These are phyloP conservation scores for Scaptomyza flava DNA, from an alignment of 2,888 invertebrate species.

Conservation along the genomic window DNA sequence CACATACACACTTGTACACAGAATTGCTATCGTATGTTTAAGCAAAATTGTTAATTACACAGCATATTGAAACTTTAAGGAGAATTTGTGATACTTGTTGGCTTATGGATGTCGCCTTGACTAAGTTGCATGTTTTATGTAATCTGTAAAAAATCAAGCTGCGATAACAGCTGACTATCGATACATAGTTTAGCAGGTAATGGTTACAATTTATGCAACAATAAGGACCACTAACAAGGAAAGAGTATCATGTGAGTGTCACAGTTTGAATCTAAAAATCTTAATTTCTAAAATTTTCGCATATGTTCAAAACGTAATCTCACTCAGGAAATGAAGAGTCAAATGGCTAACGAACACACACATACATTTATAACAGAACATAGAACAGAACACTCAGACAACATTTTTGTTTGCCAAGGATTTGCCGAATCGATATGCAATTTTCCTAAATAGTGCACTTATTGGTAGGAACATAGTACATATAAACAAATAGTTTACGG, in stretches of 20 bases:
- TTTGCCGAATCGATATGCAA: slow-evolving; percentile 66
- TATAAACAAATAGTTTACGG: slow-evolving; percentile 27
- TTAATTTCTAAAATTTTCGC: slow-evolving; percentile 19
- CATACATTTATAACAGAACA: slow-evolving; percentile 32
- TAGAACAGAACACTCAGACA: slow-evolving; percentile 23
- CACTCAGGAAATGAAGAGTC: slow-evolving; percentile 60
- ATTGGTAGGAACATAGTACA: slow-evolving; percentile 28
- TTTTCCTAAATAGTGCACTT: slow-evolving; percentile 63
- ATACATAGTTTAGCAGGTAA: too few relatives aligned
- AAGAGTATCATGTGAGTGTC: slow-evolving; percentile 1
- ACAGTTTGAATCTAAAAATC: slow-evolving; percentile 21
- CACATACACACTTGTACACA: background rate
- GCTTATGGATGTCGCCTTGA: too few relatives aligned
- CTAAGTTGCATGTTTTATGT: too few relatives aligned
- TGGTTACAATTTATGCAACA: too few relatives aligned
- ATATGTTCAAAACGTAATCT: slow-evolving; percentile 55
- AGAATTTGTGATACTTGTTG: slow-evolving; percentile 17
- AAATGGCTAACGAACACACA: slow-evolving; percentile 45
- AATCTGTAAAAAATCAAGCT: too few relatives aligned
- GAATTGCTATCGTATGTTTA: background rate
- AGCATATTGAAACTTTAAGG: slow-evolving; percentile 43
- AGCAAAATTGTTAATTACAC: slow-evolving; percentile 11
- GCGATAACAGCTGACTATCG: too few relatives aligned
- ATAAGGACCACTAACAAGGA: background rate
- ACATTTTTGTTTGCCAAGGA: slow-evolving; percentile 43